Conservation (phyloP, 2,797 vertebrate genomes). For the Telmatherina bonti region DNA sequence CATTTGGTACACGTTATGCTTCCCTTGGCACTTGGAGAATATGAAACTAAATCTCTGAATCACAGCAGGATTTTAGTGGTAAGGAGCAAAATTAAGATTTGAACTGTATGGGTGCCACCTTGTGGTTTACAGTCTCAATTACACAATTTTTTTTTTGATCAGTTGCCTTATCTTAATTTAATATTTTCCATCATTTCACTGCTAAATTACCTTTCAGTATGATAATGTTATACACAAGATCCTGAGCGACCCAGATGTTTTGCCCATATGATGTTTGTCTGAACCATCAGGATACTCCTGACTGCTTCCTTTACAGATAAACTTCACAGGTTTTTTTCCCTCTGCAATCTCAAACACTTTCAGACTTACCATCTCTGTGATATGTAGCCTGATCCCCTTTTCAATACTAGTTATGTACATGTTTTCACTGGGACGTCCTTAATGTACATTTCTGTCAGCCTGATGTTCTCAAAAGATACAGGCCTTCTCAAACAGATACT, state of each 20-base stretch:
- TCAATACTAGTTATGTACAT: neutral
- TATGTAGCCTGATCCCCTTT: neutral
- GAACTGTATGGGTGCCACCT: conserved; percentile 73
- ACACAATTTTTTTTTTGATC: conserved; percentile 41
- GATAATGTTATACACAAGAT: neutral
- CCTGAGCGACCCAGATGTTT: neutral
- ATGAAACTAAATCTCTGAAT: neutral
- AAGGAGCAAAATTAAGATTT: neutral
- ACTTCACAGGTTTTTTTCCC: neutral
- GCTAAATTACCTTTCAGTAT: neutral
- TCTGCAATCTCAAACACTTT: neutral
- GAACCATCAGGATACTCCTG: neutral
- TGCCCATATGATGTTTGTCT: neutral
- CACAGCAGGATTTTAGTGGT: neutral
- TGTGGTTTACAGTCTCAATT: conserved; percentile 67
- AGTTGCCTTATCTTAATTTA: neutral
- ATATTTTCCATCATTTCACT: neutral
- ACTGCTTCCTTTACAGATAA: neutral
- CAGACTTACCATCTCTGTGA: neutral
- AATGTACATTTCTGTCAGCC: neutral
- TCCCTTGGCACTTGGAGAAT: neutral
- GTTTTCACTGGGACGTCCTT: conserved; percentile 7
- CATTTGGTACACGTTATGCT: neutral
- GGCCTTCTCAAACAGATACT: conserved; percentile 14
- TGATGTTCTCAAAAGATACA: conserved; percentile 6